Conservation (phyloP, 2,888 invertebrate genomes). For the Tenthredo amoena region DNA sequence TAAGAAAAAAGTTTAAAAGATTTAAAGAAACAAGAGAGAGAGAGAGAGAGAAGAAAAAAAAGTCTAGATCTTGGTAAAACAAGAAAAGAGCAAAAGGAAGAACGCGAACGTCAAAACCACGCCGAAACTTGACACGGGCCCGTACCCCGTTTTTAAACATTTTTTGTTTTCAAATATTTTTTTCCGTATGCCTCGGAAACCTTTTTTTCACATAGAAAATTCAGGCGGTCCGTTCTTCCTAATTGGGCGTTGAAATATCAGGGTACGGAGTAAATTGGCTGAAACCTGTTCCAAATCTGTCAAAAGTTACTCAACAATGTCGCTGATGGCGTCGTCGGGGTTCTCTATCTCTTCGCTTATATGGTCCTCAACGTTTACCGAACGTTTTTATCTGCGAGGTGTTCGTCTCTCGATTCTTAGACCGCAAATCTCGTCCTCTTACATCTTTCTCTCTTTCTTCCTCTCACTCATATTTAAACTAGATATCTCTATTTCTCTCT, state of each 20-base stretch:
- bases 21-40: background rate
- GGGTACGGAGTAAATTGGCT: slow-evolving; percentile 45
- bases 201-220: slow-evolving; percentile 19
- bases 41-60: background rate
- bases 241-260: slow-evolving; percentile 50
- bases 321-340: slow-evolving; percentile 17
- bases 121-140: slow-evolving; percentile 41
- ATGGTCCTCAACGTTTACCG: slow-evolving; percentile 6
- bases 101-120: slow-evolving; percentile 37
- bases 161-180: background rate
- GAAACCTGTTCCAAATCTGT: slow-evolving; percentile 47
- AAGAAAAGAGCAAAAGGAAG: slow-evolving; percentile 3
- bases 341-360: slow-evolving; percentile 23
- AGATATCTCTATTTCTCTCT: background rate
- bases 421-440: slow-evolving; percentile 32
- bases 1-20: background rate
- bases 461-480: background rate
- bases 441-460: background rate
- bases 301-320: slow-evolving; percentile 40
- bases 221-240: slow-evolving; percentile 1
- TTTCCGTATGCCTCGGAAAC: background rate
- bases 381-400: slow-evolving; percentile 13
- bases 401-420: background rate
- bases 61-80: slow-evolving; percentile 19
- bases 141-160: background rate